Percentiles rank a stretch among this genome's conserved stretches.
Evolutionary conservation across 2,888 invertebrate genomes (phyloP).

Genomic region (Nasonia oneida): DNA sequence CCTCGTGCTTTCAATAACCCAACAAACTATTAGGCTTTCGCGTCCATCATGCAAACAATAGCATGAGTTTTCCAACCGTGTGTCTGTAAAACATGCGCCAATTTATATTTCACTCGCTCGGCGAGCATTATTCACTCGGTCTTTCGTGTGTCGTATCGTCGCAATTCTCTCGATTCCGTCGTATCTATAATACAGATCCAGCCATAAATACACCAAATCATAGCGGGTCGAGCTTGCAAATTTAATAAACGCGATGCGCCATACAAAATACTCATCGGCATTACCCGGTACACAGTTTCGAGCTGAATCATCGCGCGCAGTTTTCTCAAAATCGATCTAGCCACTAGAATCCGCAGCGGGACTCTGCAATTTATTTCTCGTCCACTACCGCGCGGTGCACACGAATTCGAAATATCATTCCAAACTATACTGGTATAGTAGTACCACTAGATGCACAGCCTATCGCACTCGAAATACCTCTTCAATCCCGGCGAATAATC

Average conservation of each 20-base stretch:
- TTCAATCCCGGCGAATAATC: not conserved
- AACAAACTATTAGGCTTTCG: too few relatives aligned
- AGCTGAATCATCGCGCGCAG: not conserved
- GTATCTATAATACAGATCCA: too few relatives aligned
- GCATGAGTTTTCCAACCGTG: too few relatives aligned
- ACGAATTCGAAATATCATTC: not conserved
- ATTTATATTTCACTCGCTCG: too few relatives aligned
- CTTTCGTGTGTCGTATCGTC: too few relatives aligned
- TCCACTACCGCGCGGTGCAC: not conserved
- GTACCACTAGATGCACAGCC: not conserved
- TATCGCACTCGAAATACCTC: not conserved
- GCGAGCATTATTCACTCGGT: too few relatives aligned
- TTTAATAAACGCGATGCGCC: not conserved
- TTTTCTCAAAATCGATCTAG: not conserved
- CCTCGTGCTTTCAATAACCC: too few relatives aligned
- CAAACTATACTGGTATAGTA: not conserved
- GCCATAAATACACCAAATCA: too few relatives aligned
- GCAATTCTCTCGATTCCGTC: too few relatives aligned
- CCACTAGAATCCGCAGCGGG: not conserved
- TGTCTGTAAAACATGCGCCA: too few relatives aligned
- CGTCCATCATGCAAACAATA: too few relatives aligned
- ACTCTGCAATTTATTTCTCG: conserved; percentile 10
- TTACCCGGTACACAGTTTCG: not conserved
- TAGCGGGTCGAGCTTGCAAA: not conserved
- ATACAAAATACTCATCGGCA: not conserved